Conservation (phyloP, 1,140 invertebrate genomes). For the Melanaphis sacchari region DNA sequence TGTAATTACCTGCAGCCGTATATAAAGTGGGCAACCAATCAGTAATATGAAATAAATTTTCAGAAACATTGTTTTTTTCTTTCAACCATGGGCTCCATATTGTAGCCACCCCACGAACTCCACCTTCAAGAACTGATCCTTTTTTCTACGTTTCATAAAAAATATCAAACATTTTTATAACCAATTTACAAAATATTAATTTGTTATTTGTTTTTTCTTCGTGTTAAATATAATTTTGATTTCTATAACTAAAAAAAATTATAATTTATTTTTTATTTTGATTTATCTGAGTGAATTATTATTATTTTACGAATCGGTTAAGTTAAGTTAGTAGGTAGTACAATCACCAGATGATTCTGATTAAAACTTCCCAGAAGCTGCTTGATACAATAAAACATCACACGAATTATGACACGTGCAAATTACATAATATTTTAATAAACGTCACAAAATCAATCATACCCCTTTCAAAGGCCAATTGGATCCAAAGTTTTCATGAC, state of each 20-base stretch:
- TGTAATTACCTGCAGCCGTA: conserved; percentile 66
- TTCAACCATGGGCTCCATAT: conserved; percentile 66
- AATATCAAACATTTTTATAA: background rate
- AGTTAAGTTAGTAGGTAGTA: too few relatives aligned
- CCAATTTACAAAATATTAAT: background rate
- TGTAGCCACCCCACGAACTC: conserved; percentile 67
- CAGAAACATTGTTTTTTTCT: conserved; percentile 62
- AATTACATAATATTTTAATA: background rate
- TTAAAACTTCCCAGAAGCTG: background rate
- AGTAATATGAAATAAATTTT: conserved; percentile 67
- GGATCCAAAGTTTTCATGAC: conserved; percentile 69
- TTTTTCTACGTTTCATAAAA: conserved; percentile 22
- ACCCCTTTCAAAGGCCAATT: conserved; percentile 75
- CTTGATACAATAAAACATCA: background rate
- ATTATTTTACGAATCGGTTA: too few relatives aligned
- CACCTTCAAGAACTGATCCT: conserved; percentile 61
- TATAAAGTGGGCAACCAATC: conserved; percentile 74
- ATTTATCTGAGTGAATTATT: too few relatives aligned
- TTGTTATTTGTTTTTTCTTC: background rate
- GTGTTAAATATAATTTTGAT: too few relatives aligned
- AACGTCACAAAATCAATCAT: background rate
- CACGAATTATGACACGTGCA: background rate
- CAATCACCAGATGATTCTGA: background rate
- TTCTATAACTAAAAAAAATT: too few relatives aligned
- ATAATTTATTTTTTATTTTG: too few relatives aligned